Percentiles rank a stretch among this genome's conserved stretches.
These are phyloP conservation scores for Phrynocephalus guinanensis DNA, from an alignment of 2,797 vertebrate genomes.

Conservation along the genomic window DNA sequence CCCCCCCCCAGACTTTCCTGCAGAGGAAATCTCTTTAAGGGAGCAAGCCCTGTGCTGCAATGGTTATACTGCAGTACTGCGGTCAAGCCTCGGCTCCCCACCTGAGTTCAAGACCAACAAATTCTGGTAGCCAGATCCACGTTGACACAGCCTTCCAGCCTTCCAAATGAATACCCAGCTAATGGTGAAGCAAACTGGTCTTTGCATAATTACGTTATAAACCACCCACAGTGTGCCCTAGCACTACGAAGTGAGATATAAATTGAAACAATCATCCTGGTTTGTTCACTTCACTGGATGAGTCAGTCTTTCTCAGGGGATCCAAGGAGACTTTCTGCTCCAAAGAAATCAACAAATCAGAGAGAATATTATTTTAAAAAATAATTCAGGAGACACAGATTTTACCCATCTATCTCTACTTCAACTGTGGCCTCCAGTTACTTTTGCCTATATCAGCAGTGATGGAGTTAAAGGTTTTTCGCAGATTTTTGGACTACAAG, in stretches of 20 bases:
- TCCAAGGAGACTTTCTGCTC: not conserved
- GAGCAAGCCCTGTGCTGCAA: no score
- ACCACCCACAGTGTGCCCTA: no score
- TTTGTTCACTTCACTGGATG: not conserved
- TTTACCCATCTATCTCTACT: not conserved
- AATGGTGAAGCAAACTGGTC: no score
- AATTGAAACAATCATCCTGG: no score
- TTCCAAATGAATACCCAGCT: no score
- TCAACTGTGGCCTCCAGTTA: not conserved
- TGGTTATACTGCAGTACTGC: no score
- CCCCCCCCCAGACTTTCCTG: not conserved
- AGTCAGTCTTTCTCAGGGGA: not conserved
- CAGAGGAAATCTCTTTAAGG: not conserved
- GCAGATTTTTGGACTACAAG: not conserved
- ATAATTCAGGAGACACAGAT: not conserved
- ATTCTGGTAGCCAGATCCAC: no score
- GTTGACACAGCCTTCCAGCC: no score
- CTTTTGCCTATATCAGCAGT: not conserved
- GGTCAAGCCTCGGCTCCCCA: no score
- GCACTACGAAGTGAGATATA: no score
- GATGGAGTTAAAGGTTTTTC: not conserved
- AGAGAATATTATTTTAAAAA: not conserved
- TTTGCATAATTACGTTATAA: no score
- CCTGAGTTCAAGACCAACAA: no score
- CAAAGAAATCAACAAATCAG: not conserved